These are phyloP conservation scores for Actenoides lindsayi DNA, from an alignment of 2,113 vertebrate species.

Conservation along the genomic window DNA sequence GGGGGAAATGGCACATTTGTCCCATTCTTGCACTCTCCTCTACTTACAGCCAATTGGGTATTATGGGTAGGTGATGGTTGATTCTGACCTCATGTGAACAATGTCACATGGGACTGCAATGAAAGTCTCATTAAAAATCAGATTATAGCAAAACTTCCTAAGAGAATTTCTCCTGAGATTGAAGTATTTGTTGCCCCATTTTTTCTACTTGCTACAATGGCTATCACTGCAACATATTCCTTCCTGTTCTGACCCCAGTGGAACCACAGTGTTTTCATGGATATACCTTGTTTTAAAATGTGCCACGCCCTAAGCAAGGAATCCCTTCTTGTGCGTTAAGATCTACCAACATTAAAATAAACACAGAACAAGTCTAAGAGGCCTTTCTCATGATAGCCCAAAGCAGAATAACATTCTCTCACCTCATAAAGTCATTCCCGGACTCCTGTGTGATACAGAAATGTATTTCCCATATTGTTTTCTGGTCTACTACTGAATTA, in stretches of 20 bases:
- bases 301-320: background rate
- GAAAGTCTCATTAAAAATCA: background rate
- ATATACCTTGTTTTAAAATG: background rate
- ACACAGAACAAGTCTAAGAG: background rate
- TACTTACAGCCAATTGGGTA: background rate
- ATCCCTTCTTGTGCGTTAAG: background rate
- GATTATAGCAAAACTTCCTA: background rate
- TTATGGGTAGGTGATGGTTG: background rate
- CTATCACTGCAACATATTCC: background rate
- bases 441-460: background rate
- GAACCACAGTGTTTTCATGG: background rate
- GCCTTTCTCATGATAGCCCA: background rate
- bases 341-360: background rate
- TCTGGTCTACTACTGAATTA: background rate
- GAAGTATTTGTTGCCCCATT: background rate
- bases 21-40: background rate
- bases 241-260: background rate
- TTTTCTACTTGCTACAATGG: background rate
- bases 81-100: background rate
- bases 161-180: rapidly evolving
- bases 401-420: background rate
- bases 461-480: background rate
- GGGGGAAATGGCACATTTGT: background rate
- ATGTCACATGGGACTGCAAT: background rate
- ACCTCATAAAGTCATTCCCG: background rate